Percentiles rank a stretch among this genome's conserved stretches.
These are phyloP conservation scores for Pachypeltis micranthus DNA, from an alignment of 1,140 invertebrate genomes.

Conservation along the genomic window DNA sequence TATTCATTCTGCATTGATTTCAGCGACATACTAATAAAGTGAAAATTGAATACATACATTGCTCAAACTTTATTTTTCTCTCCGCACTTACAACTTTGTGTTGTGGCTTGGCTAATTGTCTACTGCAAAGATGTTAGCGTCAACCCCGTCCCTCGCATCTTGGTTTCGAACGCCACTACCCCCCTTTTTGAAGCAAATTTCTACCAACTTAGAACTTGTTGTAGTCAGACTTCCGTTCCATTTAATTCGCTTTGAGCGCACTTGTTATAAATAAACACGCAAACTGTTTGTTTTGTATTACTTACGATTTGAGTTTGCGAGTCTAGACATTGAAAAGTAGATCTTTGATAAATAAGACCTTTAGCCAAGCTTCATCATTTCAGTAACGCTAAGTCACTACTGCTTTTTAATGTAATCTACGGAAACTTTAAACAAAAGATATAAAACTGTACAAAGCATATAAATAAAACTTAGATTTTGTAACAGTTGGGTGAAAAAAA, in stretches of 20 bases:
- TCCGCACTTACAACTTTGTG: constrained; percentile 1
- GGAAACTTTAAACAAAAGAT: neutral
- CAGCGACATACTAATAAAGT: constrained; percentile 2
- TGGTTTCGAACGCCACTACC: neutral
- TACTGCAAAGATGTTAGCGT: neutral
- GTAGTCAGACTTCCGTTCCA: neutral
- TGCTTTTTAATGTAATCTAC: constrained; percentile 14
- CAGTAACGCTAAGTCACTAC: constrained; percentile 11
- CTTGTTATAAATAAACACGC: constrained; percentile 10
- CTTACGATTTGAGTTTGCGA: neutral
- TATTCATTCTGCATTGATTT: neutral
- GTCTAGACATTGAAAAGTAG: neutral
- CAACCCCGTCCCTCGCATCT: neutral
- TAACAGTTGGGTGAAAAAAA: constrained; percentile 12
- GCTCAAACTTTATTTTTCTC: constrained; percentile 19
- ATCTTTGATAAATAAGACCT: constrained; percentile 2
- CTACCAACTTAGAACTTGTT: neutral
- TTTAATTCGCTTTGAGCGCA: constrained; percentile 10
- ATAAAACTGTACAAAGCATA: constrained; percentile 14
- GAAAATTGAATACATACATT: constrained; percentile 8
- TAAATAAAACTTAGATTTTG: constrained; percentile 20
- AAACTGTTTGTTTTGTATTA: neutral
- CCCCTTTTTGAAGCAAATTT: neutral
- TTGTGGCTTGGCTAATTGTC: constrained; percentile 18
- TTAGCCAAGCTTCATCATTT: constrained; percentile 21